phyloP scores from a whole-genome alignment of 2,797 vertebrate species.

The Salarias fasciatus region DNA sequence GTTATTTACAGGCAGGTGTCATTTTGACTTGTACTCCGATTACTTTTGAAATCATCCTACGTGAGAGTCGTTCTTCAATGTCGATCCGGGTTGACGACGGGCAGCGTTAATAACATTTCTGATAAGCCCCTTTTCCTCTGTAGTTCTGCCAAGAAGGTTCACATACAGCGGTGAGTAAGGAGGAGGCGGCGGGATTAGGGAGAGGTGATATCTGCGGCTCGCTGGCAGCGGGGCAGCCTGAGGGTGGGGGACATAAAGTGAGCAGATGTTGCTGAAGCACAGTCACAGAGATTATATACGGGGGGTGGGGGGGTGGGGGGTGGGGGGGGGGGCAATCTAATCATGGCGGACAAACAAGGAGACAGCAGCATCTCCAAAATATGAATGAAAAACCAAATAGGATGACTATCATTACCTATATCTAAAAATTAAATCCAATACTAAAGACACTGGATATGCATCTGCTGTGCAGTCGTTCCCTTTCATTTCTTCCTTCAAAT shows the following conservation, averaged over 20 bases:
- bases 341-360: conserved; percentile 28
- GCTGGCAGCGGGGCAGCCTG: conserved; percentile 31
- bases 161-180: conserved; percentile 49
- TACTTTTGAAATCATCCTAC: conserved; percentile 37
- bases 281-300: conserved; percentile 42
- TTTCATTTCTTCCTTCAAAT: conserved; percentile 4
- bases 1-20: conserved; percentile 14
- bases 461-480: conserved; percentile 3
- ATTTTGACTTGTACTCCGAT: conserved; percentile 23
- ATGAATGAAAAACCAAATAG: conserved; percentile 32
- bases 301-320: too few species aligned
- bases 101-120: conserved; percentile 45
- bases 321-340: conserved; percentile 33
- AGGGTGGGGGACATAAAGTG: conserved; percentile 34
- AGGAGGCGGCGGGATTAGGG: conserved; percentile 60
- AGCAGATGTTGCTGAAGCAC: conserved; percentile 55
- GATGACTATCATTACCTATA: too few species aligned
- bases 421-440: conserved; percentile 20
- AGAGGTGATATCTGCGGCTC: conserved; percentile 60
- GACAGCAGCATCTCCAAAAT: conserved; percentile 7
- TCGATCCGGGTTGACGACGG: conserved; percentile 41
- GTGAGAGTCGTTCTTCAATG: conserved; percentile 36
- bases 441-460: background rate
- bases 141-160: conserved; percentile 70
- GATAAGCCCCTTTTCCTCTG: conserved; percentile 67